A percentile compares a stretch with the other conserved stretches of the same genome.
These are phyloP conservation scores for Pachliopta kotzebuea DNA, from an alignment of 2,888 invertebrate genomes.

Conservation along the genomic window DNA sequence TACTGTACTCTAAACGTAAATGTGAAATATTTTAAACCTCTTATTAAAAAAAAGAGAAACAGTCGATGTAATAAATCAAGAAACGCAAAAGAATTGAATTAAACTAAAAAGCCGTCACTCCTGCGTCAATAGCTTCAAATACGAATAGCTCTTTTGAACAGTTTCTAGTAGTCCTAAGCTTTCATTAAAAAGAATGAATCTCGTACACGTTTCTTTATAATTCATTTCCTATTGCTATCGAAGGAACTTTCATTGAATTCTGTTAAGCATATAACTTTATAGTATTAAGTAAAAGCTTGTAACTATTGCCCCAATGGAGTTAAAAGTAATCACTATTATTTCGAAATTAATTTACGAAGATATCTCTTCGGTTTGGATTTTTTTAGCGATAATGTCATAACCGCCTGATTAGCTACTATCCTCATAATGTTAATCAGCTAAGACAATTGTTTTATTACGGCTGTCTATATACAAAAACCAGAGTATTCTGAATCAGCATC, in stretches of 20 bases:
- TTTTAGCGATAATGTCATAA: not conserved
- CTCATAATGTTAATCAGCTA: too few relatives aligned
- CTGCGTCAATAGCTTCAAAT: conserved; percentile 14
- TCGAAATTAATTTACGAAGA: not conserved
- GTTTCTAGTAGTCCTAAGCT: conserved; percentile 11
- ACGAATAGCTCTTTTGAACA: conserved; percentile 11
- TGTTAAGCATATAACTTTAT: not conserved
- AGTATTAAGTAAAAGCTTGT: not conserved
- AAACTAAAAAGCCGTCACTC: conserved; percentile 9
- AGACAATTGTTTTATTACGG: too few relatives aligned
- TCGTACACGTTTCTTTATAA: not conserved
- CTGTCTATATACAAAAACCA: too few relatives aligned
- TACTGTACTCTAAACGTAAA: too few relatives aligned
- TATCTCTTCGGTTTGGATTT: not conserved
- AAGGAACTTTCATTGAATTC: not conserved
- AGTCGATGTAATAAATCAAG: too few relatives aligned
- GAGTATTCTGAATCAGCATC: too few relatives aligned
- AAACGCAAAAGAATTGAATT: not conserved
- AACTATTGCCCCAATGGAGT: not conserved
- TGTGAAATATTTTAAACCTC: too few relatives aligned
- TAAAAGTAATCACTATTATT: not conserved
- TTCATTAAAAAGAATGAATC: conserved; percentile 1
- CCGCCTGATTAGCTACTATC: too few relatives aligned
- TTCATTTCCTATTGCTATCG: not conserved
- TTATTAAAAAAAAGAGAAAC: too few relatives aligned